phyloP scores from a whole-genome alignment of 2,113 vertebrate species.

The Oenanthe melanoleuca region DNA sequence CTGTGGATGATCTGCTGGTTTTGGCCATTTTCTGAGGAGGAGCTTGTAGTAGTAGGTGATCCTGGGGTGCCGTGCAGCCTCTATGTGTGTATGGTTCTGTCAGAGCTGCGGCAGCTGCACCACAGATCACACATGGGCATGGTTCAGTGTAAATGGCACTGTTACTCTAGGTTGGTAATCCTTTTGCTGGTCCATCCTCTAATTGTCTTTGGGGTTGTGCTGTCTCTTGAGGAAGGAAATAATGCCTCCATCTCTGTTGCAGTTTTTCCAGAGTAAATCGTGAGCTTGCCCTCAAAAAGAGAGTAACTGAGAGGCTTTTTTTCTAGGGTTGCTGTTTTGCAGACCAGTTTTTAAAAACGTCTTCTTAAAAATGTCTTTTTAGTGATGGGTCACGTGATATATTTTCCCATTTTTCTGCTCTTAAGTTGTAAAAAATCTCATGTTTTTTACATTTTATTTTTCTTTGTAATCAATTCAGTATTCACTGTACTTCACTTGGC shows the following conservation, averaged over 20 bases:
- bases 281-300: not conserved
- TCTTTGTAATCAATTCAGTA: not conserved
- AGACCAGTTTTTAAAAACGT: not conserved
- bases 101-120: not conserved
- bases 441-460: not conserved
- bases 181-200: not conserved
- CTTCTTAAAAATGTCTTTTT: not conserved
- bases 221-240: not conserved
- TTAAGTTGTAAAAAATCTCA: not conserved
- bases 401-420: not conserved
- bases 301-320: not conserved
- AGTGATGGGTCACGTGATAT: not conserved
- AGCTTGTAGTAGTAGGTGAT: not conserved
- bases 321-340: not conserved
- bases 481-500: not conserved
- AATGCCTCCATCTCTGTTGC: not conserved
- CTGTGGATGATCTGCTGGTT: not conserved
- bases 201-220: not conserved
- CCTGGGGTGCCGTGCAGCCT: not conserved
- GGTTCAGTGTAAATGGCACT: fast-evolving
- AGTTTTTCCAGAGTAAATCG: not conserved
- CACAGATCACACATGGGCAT: fast-evolving
- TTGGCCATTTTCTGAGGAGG: not conserved
- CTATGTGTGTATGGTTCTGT: fast-evolving
- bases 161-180: not conserved